phyloP scores from a whole-genome alignment of 92 coral and sea anemone genomes.

The Actinernus sp. region DNA sequence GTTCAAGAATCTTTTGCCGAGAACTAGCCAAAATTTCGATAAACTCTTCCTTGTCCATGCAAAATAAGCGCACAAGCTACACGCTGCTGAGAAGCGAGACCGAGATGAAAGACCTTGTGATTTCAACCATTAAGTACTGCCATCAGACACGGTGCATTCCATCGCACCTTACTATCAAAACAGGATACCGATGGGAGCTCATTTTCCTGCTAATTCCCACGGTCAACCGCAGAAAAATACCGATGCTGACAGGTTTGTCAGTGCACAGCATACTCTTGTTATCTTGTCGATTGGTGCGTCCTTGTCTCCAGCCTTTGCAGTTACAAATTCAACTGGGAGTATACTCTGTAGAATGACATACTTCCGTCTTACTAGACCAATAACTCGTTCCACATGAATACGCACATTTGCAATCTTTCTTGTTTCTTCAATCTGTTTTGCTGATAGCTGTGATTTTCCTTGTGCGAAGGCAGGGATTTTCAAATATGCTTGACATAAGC shows the following conservation, averaged over 20 bases:
- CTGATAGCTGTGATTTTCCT: conserved; percentile 51
- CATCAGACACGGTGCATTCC: no score
- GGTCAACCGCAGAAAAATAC: no score
- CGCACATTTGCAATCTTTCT: conserved; percentile 58
- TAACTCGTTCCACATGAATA: conserved; percentile 54
- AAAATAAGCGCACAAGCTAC: no score
- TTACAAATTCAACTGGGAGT: conserved; percentile 32
- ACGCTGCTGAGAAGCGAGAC: no score
- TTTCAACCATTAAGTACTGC: no score
- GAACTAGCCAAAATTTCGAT: no score
- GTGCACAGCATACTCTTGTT: conserved; percentile 49
- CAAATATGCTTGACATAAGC: conserved; percentile 44
- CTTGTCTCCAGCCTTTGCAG: conserved; percentile 30
- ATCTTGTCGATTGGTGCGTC: conserved; percentile 55
- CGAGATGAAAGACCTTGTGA: no score
- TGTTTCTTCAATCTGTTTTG: conserved; percentile 42
- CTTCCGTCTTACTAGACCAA: conserved; percentile 57
- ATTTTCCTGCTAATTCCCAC: no score
- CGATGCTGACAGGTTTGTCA: conserved; percentile 45
- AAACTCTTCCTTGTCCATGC: no score
- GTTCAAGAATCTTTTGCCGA: no score
- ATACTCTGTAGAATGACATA: conserved; percentile 47
- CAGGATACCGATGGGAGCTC: no score
- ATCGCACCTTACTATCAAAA: no score
- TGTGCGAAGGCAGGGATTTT: conserved; percentile 63